Percentiles rank a stretch among this genome's conserved stretches.
These are phyloP conservation scores for Hemicordylus capensis DNA, from an alignment of 2,113 vertebrate species.

Conservation along the genomic window DNA sequence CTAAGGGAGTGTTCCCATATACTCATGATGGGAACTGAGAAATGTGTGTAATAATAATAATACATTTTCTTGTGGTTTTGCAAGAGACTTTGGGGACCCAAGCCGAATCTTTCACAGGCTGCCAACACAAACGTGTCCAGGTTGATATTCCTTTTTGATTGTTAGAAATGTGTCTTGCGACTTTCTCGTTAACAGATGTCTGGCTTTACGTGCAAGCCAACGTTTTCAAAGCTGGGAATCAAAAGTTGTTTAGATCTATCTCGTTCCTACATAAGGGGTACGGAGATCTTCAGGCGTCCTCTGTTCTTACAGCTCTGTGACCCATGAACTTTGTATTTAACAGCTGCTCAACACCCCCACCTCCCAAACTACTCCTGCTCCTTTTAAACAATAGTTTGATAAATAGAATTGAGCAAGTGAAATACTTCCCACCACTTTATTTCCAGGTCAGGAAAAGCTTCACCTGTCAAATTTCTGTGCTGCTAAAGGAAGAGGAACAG, in stretches of 20 bases:
- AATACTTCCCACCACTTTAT: neutral
- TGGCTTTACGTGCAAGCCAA: neutral
- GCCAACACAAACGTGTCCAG: constrained; percentile 38
- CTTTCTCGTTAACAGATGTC: neutral
- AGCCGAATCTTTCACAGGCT: neutral
- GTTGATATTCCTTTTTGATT: neutral
- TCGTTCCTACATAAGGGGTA: neutral
- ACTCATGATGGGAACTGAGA: constrained; percentile 8
- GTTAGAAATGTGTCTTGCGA: constrained; percentile 15
- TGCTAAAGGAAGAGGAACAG: neutral
- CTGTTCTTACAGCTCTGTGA: neutral
- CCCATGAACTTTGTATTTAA: neutral
- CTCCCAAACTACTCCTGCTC: neutral
- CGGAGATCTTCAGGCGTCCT: neutral
- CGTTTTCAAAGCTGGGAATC: neutral
- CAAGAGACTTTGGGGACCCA: constrained; percentile 4
- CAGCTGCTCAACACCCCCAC: too few relatives aligned
- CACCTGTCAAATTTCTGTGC: neutral
- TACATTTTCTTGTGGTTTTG: constrained; percentile 38
- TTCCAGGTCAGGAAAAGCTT: neutral
- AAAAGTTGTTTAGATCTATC: neutral
- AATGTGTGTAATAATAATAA: neutral
- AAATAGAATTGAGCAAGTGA: neutral
- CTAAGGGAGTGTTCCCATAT: constrained; percentile 9
- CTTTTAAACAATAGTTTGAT: neutral